A percentile compares a stretch with the other conserved stretches of the same genome.
Conservation (phyloP, 2,797 vertebrate genomes). For the Aulostomus chinensis region DNA sequence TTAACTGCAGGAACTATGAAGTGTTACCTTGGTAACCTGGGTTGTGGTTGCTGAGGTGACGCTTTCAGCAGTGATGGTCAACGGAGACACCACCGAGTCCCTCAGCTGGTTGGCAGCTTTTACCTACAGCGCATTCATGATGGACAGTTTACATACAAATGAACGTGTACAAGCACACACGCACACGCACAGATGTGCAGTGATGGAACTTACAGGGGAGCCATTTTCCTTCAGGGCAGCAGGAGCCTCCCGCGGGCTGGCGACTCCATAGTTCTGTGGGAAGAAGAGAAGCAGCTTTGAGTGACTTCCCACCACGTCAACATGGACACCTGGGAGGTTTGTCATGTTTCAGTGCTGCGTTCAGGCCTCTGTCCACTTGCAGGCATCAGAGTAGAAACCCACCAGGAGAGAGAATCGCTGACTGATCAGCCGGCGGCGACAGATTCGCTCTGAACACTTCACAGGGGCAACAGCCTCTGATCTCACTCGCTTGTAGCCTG, state of each 20-base stretch:
- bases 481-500: too few species aligned
- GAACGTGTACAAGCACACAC: not conserved
- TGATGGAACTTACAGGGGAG: constrained; percentile 75
- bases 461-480: too few species aligned
- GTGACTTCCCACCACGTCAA: not conserved
- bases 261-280: constrained; percentile 57
- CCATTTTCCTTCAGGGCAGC: constrained; percentile 73
- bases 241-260: constrained; percentile 56
- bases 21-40: constrained; percentile 94
- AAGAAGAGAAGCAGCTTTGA: constrained; percentile 1
- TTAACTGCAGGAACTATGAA: too few species aligned
- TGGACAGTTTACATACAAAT: not conserved
- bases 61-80: constrained; percentile 86
- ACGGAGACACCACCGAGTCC: constrained; percentile 70
- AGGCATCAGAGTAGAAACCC: too few species aligned
- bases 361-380: too few species aligned
- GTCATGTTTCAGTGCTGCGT: too few species aligned
- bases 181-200: constrained; percentile 1
- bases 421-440: too few species aligned
- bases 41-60: constrained; percentile 97
- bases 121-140: constrained; percentile 57
- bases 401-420: too few species aligned
- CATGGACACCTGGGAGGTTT: too few species aligned
- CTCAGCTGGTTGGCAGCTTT: constrained; percentile 63
- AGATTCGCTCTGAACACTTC: too few species aligned